Evolutionary conservation across 2,797 vertebrate genomes (phyloP).

Genomic region (Xenopus petersii): DNA sequence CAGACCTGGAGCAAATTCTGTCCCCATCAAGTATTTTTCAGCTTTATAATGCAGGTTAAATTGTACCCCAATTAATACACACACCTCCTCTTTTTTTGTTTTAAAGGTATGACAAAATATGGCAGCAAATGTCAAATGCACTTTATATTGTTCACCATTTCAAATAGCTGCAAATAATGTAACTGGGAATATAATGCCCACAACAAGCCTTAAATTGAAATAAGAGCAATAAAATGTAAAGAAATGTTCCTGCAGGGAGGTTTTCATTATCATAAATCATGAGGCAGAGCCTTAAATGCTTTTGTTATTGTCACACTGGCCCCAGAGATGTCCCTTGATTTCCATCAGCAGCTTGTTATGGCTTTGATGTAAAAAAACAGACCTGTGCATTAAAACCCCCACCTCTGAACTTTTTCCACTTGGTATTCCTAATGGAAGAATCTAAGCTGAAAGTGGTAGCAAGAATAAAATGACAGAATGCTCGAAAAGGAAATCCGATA

Average conservation of each 20-base stretch:
- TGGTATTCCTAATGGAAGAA: constrained; percentile 25
- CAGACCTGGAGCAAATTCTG: too few relatives aligned
- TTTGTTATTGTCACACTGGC: constrained; percentile 1
- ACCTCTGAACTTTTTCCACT: constrained; percentile 27
- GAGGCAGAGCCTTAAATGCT: constrained; percentile 1
- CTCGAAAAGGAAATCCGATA: neutral
- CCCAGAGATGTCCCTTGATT: constrained; percentile 7
- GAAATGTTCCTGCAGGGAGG: neutral
- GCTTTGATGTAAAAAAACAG: constrained; percentile 39
- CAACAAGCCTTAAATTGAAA: neutral
- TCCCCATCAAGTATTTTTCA: too few relatives aligned
- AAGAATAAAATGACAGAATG: constrained; percentile 9
- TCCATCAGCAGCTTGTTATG: constrained; percentile 34
- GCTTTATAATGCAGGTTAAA: too few relatives aligned
- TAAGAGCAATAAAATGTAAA: neutral
- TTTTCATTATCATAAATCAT: neutral
- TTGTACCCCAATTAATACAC: too few relatives aligned
- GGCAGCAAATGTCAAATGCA: neutral
- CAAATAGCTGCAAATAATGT: neutral
- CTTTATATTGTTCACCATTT: neutral
- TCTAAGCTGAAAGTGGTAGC: constrained; percentile 20
- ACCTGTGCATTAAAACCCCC: constrained; percentile 27
- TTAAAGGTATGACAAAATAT: neutral
- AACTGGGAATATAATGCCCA: neutral
- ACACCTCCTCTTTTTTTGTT: too few relatives aligned